Percentiles rank a stretch among this genome's conserved stretches.
phyloP scores from a whole-genome alignment of 2,888 invertebrate genomes.

The Lasioglossum calceatum region DNA sequence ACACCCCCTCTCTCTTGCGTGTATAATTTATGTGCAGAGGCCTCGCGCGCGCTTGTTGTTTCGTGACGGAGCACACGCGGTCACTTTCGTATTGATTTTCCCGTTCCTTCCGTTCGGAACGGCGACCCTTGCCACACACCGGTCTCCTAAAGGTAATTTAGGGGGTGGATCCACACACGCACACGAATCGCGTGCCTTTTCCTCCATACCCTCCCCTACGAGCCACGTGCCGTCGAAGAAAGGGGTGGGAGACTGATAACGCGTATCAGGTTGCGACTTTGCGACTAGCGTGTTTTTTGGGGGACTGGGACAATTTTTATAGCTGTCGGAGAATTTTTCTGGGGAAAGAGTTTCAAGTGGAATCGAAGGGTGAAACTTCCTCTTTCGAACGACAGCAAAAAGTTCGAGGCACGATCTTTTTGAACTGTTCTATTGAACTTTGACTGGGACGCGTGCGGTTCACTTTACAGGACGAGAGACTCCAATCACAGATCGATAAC shows the following conservation, averaged over 20 bases:
- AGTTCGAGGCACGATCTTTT: neutral
- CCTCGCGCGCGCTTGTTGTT: neutral
- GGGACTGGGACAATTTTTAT: neutral
- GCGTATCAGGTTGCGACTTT: neutral
- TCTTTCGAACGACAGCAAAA: neutral
- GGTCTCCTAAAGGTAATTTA: slow-evolving; percentile 22
- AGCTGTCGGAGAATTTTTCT: neutral
- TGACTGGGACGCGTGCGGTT: neutral
- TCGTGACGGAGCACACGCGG: slow-evolving; percentile 47
- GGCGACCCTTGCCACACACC: slow-evolving; percentile 5
- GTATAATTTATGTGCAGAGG: slow-evolving; percentile 26
- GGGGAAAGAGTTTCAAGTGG: no score
- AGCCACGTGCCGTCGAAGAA: neutral
- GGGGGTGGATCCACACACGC: neutral
- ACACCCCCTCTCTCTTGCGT: slow-evolving; percentile 21
- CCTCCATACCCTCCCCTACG: neutral
- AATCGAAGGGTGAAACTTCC: neutral
- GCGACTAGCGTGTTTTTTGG: neutral
- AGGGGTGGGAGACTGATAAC: neutral
- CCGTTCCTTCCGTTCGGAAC: neutral
- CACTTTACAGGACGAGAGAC: neutral
- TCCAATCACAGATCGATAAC: no score
- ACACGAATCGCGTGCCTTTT: slow-evolving; percentile 9
- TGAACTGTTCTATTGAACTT: no score
- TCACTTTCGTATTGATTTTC: slow-evolving; percentile 71